Evolutionary conservation across 2,113 vertebrate genomes (phyloP).

Genomic region (Microtus oregoni): DNA sequence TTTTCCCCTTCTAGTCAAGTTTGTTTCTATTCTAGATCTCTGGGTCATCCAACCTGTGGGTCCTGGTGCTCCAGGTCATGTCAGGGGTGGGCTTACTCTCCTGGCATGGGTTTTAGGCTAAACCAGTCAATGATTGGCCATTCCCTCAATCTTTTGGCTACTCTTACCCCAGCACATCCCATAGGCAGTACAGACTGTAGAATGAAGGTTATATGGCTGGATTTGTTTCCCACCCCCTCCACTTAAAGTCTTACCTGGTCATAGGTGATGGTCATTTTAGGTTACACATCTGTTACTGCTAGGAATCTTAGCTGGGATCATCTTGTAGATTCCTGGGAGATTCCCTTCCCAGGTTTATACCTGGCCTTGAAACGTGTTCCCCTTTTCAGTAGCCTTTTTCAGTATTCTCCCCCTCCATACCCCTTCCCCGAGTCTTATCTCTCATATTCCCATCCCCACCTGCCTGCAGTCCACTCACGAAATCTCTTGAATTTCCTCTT

Average conservation of each 20-base stretch:
- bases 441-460: neutral
- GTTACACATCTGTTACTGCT: neutral
- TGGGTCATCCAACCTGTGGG: neutral
- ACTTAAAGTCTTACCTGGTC: neutral
- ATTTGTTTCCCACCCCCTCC: neutral
- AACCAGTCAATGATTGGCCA: neutral
- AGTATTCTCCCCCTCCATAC: neutral
- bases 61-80: neutral
- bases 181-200: neutral
- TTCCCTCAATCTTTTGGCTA: neutral
- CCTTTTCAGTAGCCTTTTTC: neutral
- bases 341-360: neutral
- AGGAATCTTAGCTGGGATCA: neutral
- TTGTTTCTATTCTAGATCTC: neutral
- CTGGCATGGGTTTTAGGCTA: neutral
- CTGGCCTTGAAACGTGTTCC: neutral
- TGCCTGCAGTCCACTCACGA: neutral
- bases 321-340: neutral
- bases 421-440: accelerated
- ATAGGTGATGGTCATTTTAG: neutral
- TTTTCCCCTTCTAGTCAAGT: accelerated
- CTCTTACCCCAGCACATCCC: neutral
- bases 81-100: neutral
- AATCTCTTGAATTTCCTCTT: neutral
- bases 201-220: neutral